Percentiles rank a stretch among this genome's conserved stretches.
Evolutionary conservation across 2,888 invertebrate species (phyloP).

Genomic region (Automeris io): DNA sequence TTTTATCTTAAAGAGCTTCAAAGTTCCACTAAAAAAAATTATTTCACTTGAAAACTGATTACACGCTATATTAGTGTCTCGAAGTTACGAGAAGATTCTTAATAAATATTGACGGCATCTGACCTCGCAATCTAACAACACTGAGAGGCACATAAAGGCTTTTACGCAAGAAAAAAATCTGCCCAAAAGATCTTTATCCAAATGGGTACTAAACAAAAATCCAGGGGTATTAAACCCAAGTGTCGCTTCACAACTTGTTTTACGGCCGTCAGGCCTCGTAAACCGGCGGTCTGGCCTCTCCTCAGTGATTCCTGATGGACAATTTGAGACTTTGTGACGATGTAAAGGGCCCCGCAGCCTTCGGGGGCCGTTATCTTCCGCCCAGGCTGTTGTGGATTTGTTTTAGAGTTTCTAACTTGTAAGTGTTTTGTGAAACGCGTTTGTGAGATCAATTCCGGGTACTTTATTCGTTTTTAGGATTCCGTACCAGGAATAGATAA

Average conservation of each 20-base stretch:
- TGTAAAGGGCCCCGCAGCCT: slow-evolving; percentile 29
- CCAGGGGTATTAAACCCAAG: slow-evolving; percentile 56
- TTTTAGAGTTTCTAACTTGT: slow-evolving; percentile 28
- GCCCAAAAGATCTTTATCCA: slow-evolving; percentile 10
- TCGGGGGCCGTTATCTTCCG: slow-evolving; percentile 24
- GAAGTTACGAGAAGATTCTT: too few species aligned
- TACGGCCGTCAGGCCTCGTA: slow-evolving; percentile 59
- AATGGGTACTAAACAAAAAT: slow-evolving; percentile 46
- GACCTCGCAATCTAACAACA: neutral
- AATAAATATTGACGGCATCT: neutral
- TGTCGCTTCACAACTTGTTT: slow-evolving; percentile 65
- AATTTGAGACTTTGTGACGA: slow-evolving; percentile 63
- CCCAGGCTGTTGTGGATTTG: slow-evolving; percentile 28
- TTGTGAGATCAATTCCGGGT: neutral
- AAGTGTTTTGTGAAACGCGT: slow-evolving; percentile 1
- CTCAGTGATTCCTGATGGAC: slow-evolving; percentile 73
- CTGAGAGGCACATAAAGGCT: slow-evolving; percentile 1
- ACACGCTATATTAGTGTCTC: too few species aligned
- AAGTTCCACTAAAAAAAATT: too few species aligned
- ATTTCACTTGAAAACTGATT: too few species aligned
- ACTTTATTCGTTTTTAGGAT: too few species aligned
- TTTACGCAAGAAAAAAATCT: slow-evolving; percentile 6
- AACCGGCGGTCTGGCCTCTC: slow-evolving; percentile 32
- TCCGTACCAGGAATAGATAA: too few species aligned
- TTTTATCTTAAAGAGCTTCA: too few species aligned